Conservation (phyloP, 2,888 invertebrate species). For the Ichneumon xanthorius region DNA sequence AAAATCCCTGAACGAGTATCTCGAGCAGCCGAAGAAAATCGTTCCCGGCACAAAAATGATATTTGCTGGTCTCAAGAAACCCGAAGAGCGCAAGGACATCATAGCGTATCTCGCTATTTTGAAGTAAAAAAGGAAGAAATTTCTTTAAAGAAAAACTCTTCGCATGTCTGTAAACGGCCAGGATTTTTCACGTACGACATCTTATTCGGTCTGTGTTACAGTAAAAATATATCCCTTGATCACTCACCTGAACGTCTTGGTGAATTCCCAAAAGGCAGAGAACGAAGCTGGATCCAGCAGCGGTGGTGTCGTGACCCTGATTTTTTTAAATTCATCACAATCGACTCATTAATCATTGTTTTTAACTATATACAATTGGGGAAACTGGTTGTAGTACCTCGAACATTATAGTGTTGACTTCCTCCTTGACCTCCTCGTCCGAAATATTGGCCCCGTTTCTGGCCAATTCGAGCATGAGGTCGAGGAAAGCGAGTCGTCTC, state of each 20-base stretch:
- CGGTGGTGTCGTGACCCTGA: slow-evolving; percentile 93
- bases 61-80: slow-evolving; percentile 90
- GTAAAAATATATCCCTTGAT: slow-evolving; percentile 7
- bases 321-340: not conserved
- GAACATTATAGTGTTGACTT: slow-evolving; percentile 95
- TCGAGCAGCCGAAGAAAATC: slow-evolving; percentile 90
- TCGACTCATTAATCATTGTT: not conserved
- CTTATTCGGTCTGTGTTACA: slow-evolving; percentile 87
- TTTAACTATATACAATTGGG: not conserved
- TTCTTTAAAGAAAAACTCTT: not conserved
- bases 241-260: slow-evolving; percentile 88
- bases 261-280: slow-evolving; percentile 92
- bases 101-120: slow-evolving; percentile 87
- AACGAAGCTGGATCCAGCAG: slow-evolving; percentile 93
- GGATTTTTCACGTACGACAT: slow-evolving; percentile 89
- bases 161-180: slow-evolving; percentile 85
- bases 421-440: slow-evolving; percentile 93
- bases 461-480: slow-evolving; percentile 92
- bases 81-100: slow-evolving; percentile 88
- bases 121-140: slow-evolving; percentile 65
- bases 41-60: slow-evolving; percentile 92
- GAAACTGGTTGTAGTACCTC: slow-evolving; percentile 86
- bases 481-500: slow-evolving; percentile 94
- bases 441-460: slow-evolving; percentile 90
- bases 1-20: slow-evolving; percentile 88